Base-by-base conservation (phyloP, 2,888 invertebrate genomes). In the Nysson spinosus region DNA sequence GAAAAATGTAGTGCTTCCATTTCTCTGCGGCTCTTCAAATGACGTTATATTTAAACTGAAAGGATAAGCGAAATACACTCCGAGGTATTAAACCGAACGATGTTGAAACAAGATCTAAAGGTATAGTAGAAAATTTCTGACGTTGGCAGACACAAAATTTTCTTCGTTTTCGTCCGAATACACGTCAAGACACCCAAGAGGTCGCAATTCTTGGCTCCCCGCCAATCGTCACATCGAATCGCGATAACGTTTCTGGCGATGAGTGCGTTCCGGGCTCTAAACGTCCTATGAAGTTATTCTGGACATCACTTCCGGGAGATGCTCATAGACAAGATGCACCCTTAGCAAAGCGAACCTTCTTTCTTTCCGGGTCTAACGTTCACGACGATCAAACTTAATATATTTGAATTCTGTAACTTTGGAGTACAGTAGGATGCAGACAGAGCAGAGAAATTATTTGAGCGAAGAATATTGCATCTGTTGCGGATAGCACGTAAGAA, bases 141-240 rank as follows among this genome's bases (percentile, higher is more conserved):
- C 64, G 73, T 55, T 69, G 75, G 51, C 61, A 46, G 61, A 75
- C 75, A 63, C 64, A 56, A 67, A 43, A 57, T 66, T 65, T 71
- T 51, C 71, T 56, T 58, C 71, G 55, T 73, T 64, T 54, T 64
- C 61, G 64, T 68, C 58, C 71, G 73, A 69, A 74, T 74, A 71
- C 70, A 64, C 64, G 56, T 72, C 60, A 54, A 58, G 66, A 54
- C 50, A 58, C 49, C 58, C 47, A 20, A 64, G 71, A 71, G 64
- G 56, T 75, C 77, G 72, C 66, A 58, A 65, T 74, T 82, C 77
- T 83, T 83, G 84, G 84, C 84, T 71, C 72, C 37, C 55, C 75
- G 82, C 84, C 84, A 84, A 84, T 82, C 69, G 77, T 72, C 76
- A 58, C 69, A 71, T 72, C 71, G 74, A 80, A 81, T 82, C 75